Evolutionary conservation across 2,888 invertebrate genomes (phyloP).

Genomic region (Rhamphomyia laevipes): DNA sequence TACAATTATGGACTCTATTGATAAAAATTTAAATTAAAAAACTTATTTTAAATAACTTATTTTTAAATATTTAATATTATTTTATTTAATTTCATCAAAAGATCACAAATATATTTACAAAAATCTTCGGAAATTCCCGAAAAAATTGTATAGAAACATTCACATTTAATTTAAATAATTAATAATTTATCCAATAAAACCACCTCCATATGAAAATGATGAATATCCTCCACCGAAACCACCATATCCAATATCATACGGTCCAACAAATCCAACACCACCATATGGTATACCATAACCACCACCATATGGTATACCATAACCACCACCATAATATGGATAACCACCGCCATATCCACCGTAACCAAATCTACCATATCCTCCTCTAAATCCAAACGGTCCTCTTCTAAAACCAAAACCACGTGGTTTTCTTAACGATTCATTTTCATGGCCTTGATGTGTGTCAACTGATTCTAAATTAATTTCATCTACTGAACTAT

Average conservation of each 20-base stretch:
- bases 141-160: too few species aligned
- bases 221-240: not conserved
- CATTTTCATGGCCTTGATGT: constrained; percentile 9
- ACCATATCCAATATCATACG: not conserved
- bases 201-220: not conserved
- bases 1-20: too few species aligned
- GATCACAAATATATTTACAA: too few species aligned
- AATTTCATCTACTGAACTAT: not conserved
- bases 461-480: not conserved
- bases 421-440: not conserved
- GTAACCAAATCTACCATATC: constrained; percentile 6
- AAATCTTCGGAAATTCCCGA: too few species aligned
- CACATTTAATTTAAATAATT: not conserved
- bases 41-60: too few species aligned
- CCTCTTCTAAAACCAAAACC: constrained; percentile 10
- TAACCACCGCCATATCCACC: not conserved
- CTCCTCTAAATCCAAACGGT: constrained; percentile 3
- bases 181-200: not conserved
- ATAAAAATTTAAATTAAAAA: too few species aligned
- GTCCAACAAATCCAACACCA: not conserved
- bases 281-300: not conserved
- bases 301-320: not conserved
- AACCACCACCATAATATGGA: constrained; percentile 1
- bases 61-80: too few species aligned
- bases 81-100: too few species aligned